These are phyloP conservation scores for Oreochromis aureus DNA, from an alignment of 2,113 vertebrate genomes.

Conservation along the genomic window DNA sequence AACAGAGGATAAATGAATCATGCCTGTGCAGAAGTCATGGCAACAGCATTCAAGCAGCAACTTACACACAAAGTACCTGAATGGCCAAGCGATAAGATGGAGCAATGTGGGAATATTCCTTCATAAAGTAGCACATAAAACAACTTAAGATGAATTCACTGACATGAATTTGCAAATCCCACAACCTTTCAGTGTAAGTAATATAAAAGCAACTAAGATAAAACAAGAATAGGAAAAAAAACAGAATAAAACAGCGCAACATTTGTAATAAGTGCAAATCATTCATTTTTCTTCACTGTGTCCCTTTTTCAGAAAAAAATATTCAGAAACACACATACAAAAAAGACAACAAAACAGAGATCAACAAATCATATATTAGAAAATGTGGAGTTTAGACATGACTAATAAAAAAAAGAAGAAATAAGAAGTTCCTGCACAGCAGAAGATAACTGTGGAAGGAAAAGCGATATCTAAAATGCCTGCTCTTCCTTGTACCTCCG, in stretches of 20 bases:
- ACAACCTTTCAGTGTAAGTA: background rate
- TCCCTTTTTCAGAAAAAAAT: background rate
- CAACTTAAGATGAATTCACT: background rate
- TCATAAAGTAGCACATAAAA: background rate
- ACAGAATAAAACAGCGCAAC: background rate
- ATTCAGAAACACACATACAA: background rate
- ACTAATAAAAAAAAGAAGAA: background rate
- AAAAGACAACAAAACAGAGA: conserved; percentile 17
- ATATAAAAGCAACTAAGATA: conserved; percentile 33
- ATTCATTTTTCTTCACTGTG: background rate
- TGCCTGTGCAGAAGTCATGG: conserved; percentile 16
- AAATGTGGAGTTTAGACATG: background rate
- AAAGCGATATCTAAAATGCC: background rate
- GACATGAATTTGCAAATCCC: background rate
- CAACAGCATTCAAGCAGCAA: conserved; percentile 28
- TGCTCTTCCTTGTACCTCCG: conserved; percentile 14
- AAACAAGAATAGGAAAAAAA: background rate
- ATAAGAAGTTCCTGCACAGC: conserved; percentile 72
- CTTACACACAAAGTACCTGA: conserved; percentile 20
- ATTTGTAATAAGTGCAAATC: conserved; percentile 52
- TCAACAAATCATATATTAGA: conserved; percentile 14
- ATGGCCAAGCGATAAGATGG: background rate
- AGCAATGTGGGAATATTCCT: background rate
- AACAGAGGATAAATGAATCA: conserved; percentile 10
- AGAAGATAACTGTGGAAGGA: conserved; percentile 65